These are phyloP conservation scores for Cyclura pinguis DNA, from an alignment of 2,797 vertebrate genomes.

Conservation along the genomic window DNA sequence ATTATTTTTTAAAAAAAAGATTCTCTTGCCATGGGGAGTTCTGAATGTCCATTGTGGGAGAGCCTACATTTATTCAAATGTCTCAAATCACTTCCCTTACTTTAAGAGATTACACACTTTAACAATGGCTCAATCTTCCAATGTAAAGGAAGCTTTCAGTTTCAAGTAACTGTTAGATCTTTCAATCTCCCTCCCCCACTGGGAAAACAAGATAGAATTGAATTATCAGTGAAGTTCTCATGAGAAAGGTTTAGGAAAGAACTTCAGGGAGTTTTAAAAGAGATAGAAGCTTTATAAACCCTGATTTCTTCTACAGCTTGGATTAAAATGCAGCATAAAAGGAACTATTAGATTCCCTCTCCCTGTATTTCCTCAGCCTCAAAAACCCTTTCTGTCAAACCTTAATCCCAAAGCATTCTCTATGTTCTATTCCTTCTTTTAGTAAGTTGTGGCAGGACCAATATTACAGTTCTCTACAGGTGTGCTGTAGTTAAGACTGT, in stretches of 20 bases:
- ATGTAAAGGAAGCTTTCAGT: background rate
- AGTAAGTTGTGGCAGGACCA: background rate
- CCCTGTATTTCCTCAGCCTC: background rate
- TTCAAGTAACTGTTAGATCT: too few relatives aligned
- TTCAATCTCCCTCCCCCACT: too few relatives aligned
- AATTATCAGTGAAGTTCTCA: background rate
- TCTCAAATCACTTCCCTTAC: background rate
- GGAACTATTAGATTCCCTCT: background rate
- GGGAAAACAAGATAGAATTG: background rate
- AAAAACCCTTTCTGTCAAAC: background rate
- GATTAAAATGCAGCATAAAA: background rate
- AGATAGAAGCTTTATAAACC: background rate
- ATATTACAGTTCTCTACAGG: background rate
- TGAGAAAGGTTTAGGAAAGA: background rate
- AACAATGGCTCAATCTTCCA: background rate
- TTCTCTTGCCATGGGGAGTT: background rate
- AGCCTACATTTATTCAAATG: background rate
- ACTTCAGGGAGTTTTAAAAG: background rate
- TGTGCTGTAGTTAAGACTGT: background rate
- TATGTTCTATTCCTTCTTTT: background rate
- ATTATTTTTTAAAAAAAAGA: too few relatives aligned
- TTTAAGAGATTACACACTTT: background rate
- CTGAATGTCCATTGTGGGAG: background rate
- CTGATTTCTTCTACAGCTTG: background rate
- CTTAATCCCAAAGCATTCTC: too few relatives aligned